phyloP scores from a whole-genome alignment of 2,797 vertebrate genomes.

The Gymnoscopelus braueri region DNA sequence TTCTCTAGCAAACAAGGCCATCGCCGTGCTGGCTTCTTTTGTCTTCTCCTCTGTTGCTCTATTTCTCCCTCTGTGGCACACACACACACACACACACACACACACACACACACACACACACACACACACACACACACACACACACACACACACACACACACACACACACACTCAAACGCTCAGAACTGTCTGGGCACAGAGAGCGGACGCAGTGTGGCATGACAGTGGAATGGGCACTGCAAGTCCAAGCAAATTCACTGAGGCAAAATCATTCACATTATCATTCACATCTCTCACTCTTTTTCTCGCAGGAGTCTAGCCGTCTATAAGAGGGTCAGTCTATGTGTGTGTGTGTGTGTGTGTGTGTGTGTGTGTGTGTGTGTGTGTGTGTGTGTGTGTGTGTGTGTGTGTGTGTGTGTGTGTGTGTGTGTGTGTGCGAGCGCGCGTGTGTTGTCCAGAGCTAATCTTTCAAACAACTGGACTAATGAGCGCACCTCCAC shows the following conservation, averaged over 20 bases:
- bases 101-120: slow-evolving; percentile 7
- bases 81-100: slow-evolving; percentile 7
- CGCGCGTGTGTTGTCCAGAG: too few relatives aligned
- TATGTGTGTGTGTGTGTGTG: not conserved
- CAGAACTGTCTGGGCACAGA: slow-evolving; percentile 3
- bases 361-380: too few relatives aligned
- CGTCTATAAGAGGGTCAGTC: too few relatives aligned
- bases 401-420: too few relatives aligned
- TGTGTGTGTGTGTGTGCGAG: too few relatives aligned
- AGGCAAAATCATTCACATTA: not conserved
- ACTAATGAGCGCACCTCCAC: too few relatives aligned
- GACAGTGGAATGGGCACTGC: slow-evolving; percentile 3
- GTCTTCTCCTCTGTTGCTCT: slow-evolving; percentile 35
- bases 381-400: too few relatives aligned
- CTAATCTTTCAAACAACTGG: too few relatives aligned
- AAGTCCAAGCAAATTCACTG: slow-evolving; percentile 7
- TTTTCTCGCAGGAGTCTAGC: not conserved
- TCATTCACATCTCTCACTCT: slow-evolving; percentile 1
- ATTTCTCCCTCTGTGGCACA: slow-evolving; percentile 33
- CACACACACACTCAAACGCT: not conserved
- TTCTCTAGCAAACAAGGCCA: slow-evolving; percentile 52
- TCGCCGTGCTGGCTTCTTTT: slow-evolving; percentile 37
- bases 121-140: not conserved
- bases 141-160: slow-evolving; percentile 6
- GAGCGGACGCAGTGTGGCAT: slow-evolving; percentile 5